phyloP scores from a whole-genome alignment of 2,797 vertebrate genomes.

The Typhlichthys eigenmanni region DNA sequence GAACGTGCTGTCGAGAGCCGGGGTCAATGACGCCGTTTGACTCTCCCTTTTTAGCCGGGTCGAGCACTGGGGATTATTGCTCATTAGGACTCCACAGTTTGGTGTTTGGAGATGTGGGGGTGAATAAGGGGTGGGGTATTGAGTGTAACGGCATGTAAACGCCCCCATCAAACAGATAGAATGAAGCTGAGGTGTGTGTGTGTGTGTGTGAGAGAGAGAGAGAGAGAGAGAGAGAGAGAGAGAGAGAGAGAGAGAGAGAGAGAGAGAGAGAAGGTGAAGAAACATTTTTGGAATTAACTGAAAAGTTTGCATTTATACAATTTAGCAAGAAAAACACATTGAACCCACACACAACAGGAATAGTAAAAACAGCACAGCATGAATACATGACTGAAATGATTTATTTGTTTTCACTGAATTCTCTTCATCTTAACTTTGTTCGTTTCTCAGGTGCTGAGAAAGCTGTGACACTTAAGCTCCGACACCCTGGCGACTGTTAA shows the following conservation, averaged over 20 bases:
- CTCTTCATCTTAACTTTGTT: background rate
- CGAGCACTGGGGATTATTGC: conserved; percentile 60
- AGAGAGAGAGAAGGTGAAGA: background rate
- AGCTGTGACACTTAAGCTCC: conserved; percentile 23
- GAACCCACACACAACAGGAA: too few species aligned
- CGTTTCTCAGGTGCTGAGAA: background rate
- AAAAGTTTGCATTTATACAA: too few species aligned
- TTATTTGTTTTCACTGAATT: background rate
- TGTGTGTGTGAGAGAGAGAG: conserved; percentile 1
- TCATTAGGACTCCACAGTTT: conserved; percentile 68
- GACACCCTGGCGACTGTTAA: conserved; percentile 30
- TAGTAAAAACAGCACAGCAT: too few species aligned
- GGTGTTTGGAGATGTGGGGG: conserved; percentile 45
- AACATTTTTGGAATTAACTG: too few species aligned
- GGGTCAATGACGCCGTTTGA: conserved; percentile 62
- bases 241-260: background rate
- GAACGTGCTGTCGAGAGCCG: conserved; percentile 62
- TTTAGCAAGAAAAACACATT: too few species aligned
- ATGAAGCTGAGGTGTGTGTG: conserved; percentile 6
- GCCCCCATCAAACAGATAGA: background rate
- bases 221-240: background rate
- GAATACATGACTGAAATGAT: too few species aligned
- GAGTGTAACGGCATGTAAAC: conserved; percentile 1
- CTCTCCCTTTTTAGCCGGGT: conserved; percentile 52
- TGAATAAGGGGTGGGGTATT: background rate